Conservation (phyloP, 2,113 vertebrate species). For the Pelusios castaneus region DNA sequence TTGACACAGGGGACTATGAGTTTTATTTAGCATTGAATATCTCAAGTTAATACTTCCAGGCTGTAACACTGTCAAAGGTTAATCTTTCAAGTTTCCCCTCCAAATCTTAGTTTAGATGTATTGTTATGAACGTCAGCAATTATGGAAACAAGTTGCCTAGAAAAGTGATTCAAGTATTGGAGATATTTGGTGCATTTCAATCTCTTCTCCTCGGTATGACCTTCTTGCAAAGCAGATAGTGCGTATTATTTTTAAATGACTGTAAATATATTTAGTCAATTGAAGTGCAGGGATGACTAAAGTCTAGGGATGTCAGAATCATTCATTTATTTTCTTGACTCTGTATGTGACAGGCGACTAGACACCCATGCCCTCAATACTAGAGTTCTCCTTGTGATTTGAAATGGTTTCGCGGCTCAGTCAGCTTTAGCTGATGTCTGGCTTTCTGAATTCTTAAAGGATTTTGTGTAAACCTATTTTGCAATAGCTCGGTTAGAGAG, state of each 20-base stretch:
- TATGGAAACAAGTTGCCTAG: conserved; percentile 15
- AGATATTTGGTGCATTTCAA: background rate
- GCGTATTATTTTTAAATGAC: background rate
- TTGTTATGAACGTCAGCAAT: conserved; percentile 9
- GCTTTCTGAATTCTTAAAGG: conserved; percentile 60
- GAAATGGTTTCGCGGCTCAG: conserved; percentile 43
- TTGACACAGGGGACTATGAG: background rate
- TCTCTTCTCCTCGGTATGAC: background rate
- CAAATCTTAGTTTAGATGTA: background rate
- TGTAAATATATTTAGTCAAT: background rate
- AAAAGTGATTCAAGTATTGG: background rate
- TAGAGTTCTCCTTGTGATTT: conserved; percentile 1
- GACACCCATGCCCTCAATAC: background rate
- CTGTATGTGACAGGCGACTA: background rate
- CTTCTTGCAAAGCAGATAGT: background rate
- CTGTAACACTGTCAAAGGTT: background rate
- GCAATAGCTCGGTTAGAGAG: conserved; percentile 38
- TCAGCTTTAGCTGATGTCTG: conserved; percentile 32
- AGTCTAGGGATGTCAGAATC: background rate
- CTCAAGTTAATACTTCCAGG: conserved; percentile 1
- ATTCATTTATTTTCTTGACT: conserved; percentile 18
- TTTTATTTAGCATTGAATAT: conserved; percentile 16
- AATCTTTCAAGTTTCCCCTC: conserved; percentile 6
- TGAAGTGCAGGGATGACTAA: background rate
- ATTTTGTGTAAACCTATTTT: conserved; percentile 66